Evolutionary conservation across 2,797 vertebrate species (phyloP).

Genomic region (Aythya fuligula): DNA sequence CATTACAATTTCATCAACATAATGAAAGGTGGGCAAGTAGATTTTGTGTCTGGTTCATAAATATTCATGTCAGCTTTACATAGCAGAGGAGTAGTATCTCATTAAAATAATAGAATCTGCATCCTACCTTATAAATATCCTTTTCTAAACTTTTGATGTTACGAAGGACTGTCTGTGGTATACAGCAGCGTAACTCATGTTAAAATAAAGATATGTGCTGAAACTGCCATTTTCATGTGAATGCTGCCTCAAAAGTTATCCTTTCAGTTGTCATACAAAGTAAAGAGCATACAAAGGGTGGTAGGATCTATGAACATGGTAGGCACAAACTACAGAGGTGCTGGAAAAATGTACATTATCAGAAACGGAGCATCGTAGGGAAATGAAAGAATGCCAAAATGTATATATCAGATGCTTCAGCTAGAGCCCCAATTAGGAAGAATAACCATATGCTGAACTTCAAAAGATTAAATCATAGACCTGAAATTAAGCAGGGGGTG

Average conservation of each 20-base stretch:
- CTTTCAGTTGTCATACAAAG: background rate
- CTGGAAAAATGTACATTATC: background rate
- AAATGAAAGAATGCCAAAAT: constrained; percentile 17
- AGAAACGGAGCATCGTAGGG: background rate
- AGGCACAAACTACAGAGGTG: background rate
- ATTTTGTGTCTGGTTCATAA: constrained; percentile 45
- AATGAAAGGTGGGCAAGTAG: constrained; percentile 55
- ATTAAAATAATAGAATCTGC: background rate
- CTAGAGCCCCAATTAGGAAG: background rate
- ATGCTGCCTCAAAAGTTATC: background rate
- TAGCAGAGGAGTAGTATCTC: constrained; percentile 17
- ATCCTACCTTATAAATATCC: background rate
- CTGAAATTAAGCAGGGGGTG: background rate
- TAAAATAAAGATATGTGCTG: background rate
- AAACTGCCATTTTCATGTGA: background rate
- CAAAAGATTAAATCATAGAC: background rate
- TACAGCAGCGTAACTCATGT: background rate
- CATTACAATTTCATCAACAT: constrained; percentile 43
- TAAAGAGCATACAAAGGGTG: background rate
- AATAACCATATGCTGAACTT: background rate
- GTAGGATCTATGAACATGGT: background rate
- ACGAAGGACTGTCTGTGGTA: background rate
- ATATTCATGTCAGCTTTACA: constrained; percentile 31
- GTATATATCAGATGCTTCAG: background rate
- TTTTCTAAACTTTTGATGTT: background rate